Evolutionary conservation across 2,888 invertebrate genomes (phyloP).

Genomic region (Cheilosia scutellata): DNA sequence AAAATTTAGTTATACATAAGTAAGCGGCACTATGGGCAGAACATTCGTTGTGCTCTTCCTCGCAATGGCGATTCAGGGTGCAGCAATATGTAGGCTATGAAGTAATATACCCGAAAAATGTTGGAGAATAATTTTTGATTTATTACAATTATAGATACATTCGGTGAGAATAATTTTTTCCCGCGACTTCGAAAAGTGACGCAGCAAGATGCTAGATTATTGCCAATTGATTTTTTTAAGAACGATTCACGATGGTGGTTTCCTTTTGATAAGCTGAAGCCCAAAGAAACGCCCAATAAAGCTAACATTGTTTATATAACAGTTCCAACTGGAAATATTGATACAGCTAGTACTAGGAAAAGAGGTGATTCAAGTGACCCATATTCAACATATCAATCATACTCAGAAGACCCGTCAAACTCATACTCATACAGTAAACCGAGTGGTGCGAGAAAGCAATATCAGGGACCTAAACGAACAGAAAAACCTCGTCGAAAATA

Average conservation of each 20-base stretch:
- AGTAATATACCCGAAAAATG: background rate
- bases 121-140: conserved; percentile 1
- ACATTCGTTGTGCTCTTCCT: conserved; percentile 29
- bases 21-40: conserved; percentile 9
- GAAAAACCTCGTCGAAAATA: background rate
- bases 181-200: conserved; percentile 22
- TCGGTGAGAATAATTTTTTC: background rate
- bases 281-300: background rate
- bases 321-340: background rate
- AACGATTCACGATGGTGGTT: background rate
- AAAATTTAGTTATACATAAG: background rate
- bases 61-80: conserved; percentile 21
- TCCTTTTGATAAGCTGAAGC: conserved; percentile 7
- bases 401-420: background rate
- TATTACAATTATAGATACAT: conserved; percentile 16
- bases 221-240: background rate
- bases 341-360: background rate
- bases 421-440: background rate
- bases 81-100: conserved; percentile 20
- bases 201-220: background rate
- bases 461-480: background rate
- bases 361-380: background rate
- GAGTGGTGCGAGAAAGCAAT: background rate
- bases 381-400: background rate
- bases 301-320: conserved; percentile 2